Conservation (phyloP, 2,888 invertebrate genomes). For the Synanthedon myopaeformis region DNA sequence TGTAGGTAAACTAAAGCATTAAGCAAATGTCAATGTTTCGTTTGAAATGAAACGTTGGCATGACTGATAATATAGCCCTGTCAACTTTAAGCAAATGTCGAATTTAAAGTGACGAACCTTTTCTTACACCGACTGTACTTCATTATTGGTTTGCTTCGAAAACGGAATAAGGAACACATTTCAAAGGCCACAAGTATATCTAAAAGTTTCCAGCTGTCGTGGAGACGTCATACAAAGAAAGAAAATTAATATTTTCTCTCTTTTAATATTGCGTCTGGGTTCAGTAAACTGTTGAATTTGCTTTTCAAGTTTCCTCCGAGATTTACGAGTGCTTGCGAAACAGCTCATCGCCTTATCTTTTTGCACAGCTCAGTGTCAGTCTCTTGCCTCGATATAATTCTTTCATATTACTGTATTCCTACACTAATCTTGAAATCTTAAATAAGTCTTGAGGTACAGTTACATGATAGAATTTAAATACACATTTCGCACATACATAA, state of each 20-base stretch:
- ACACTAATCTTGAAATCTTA: too few species aligned
- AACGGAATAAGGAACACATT: not conserved
- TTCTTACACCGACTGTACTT: too few species aligned
- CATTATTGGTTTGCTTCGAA: too few species aligned
- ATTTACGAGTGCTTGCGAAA: not conserved
- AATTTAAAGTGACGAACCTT: too few species aligned
- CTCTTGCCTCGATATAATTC: not conserved
- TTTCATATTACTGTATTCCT: slow-evolving; percentile 2
- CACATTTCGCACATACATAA: too few species aligned
- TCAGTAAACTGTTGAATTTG: not conserved
- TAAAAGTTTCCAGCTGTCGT: not conserved
- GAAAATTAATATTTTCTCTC: not conserved
- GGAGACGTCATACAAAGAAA: not conserved
- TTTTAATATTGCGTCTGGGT: not conserved
- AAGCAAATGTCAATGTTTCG: too few species aligned
- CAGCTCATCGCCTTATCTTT: not conserved
- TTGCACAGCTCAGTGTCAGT: not conserved
- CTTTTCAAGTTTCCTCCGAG: not conserved
- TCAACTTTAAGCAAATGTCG: too few species aligned
- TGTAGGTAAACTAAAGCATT: too few species aligned
- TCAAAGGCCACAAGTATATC: not conserved
- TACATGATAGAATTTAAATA: too few species aligned
- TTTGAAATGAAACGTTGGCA: too few species aligned
- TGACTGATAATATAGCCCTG: too few species aligned
- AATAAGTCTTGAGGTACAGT: too few species aligned